Percentiles rank a stretch among this genome's conserved stretches.
These are phyloP conservation scores for Lepidocolaptes lacrymiger DNA, from an alignment of 2,797 vertebrate species.

Conservation along the genomic window DNA sequence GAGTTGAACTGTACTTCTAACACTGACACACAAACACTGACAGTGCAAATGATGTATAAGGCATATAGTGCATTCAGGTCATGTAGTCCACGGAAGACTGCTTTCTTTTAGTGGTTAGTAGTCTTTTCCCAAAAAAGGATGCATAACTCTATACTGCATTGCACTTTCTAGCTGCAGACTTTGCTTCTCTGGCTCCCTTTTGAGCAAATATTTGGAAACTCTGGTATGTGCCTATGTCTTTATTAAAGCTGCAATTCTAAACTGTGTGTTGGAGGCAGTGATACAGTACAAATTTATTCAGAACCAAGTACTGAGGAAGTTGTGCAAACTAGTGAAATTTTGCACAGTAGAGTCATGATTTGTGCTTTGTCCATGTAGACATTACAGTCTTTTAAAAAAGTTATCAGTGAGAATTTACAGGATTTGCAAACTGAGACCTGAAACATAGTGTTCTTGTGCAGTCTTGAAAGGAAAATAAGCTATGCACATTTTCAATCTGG, in stretches of 20 bases:
- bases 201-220: conserved; percentile 70
- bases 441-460: conserved; percentile 54
- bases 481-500: conserved; percentile 65
- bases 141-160: not conserved
- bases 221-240: conserved; percentile 31
- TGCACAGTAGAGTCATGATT: not conserved
- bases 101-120: not conserved
- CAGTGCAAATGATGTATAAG: not conserved
- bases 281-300: conserved; percentile 1
- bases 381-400: not conserved
- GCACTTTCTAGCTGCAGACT: conserved; percentile 4
- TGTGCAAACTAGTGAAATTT: conserved; percentile 39
- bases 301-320: not conserved
- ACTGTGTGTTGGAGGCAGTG: not conserved
- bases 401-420: not conserved
- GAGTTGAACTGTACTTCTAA: not conserved
- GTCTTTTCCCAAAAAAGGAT: conserved; percentile 12
- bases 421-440: conserved; percentile 15
- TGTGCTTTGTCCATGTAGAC: not conserved
- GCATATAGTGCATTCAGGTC: not conserved
- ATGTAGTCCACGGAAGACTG: not conserved
- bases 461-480: conserved; percentile 60
- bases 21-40: not conserved
- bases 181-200: conserved; percentile 42
- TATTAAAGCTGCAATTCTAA: conserved; percentile 41